A percentile compares a stretch with the other conserved stretches of the same genome.
Conservation (phyloP, 2,888 invertebrate species). For the Brachypterus glaber region DNA sequence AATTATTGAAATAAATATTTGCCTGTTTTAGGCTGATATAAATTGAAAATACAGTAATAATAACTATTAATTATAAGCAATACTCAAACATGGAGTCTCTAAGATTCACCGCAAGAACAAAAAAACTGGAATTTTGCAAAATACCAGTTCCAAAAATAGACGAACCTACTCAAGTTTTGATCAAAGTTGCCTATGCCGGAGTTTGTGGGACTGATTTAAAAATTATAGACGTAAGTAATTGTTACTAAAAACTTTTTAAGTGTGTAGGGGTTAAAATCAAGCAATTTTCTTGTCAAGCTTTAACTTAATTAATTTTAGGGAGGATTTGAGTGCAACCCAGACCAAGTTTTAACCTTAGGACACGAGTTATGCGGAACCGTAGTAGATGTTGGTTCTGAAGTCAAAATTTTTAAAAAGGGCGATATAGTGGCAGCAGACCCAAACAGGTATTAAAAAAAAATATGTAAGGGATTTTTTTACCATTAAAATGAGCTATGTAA, state of each 20-base stretch:
- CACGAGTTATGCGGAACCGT: slow-evolving; percentile 58
- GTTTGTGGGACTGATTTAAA: slow-evolving; percentile 64
- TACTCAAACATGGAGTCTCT: neutral
- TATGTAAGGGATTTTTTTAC: too few relatives aligned
- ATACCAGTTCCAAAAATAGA: slow-evolving; percentile 41
- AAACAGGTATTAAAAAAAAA: slow-evolving; percentile 41
- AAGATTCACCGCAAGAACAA: slow-evolving; percentile 34
- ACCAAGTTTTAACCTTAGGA: slow-evolving; percentile 47
- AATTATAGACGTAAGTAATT: slow-evolving; percentile 48
- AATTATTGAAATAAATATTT: too few relatives aligned
- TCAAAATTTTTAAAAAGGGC: slow-evolving; percentile 47
- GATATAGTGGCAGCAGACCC: slow-evolving; percentile 59
- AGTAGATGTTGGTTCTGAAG: slow-evolving; percentile 45
- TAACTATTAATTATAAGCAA: too few relatives aligned
- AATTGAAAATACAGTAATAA: too few relatives aligned
- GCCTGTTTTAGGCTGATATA: too few relatives aligned
- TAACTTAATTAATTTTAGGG: slow-evolving; percentile 40
- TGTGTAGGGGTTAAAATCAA: too few relatives aligned
- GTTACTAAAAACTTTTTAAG: slow-evolving; percentile 1
- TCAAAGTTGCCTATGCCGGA: slow-evolving; percentile 55
- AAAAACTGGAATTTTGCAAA: slow-evolving; percentile 38
- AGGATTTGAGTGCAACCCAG: slow-evolving; percentile 49
- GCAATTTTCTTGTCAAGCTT: neutral
- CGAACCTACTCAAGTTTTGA: slow-evolving; percentile 48
- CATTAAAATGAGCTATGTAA: neutral